Evolutionary conservation across 2,113 vertebrate species (phyloP), one percentile per base, ranked within the genome.

Genomic region (Ophiodon elongatus): DNA sequence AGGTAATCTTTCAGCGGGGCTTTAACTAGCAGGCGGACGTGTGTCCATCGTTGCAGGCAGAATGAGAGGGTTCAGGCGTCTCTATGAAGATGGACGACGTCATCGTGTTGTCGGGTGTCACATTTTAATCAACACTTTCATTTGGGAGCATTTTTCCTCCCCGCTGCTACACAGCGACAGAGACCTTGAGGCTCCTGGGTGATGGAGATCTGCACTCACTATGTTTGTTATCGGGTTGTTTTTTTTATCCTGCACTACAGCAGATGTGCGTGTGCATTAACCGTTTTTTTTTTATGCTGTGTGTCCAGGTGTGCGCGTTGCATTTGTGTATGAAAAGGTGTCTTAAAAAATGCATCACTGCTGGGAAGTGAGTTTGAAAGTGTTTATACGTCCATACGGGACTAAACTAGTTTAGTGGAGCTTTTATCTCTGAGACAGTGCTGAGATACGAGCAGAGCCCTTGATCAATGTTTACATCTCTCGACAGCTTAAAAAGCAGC

Each of bases 121-220:
- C 92, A 91, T 94, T 94, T 95, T 92, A 93, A 94, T 94, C 93
- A 95, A 94, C 91, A 79, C 85, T 91, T 89, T 93, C 89, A 93
- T 91, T 92, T 90, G 74, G 88, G 89, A 74, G 80, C 88, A 91
- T 92, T 90, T 92, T 82, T 93, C 88, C 89, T 91, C 81, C 85
- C 84, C 14, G 70, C 80, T 86, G 88, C 84, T 73, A 29, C 85
- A 68, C 81, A 47, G 80, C 77, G 82, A 92, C 85, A 76, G 80
- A 93, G 94, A 90, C 93, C 94, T 95, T 94, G 94, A 94, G 91
- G 8, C 84, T 85, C 68, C 78, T 13, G 86, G 81, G 80, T 94
- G 93, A 95, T 94, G 90, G 93, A 94, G 87, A 86, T 83, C 76
- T 74, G 82, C 81, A 71, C 79, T 85, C 72, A 29, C 77, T n/a